These are phyloP conservation scores for Hypolimnas misippus DNA, from an alignment of 2,888 invertebrate species.

Conservation along the genomic window DNA sequence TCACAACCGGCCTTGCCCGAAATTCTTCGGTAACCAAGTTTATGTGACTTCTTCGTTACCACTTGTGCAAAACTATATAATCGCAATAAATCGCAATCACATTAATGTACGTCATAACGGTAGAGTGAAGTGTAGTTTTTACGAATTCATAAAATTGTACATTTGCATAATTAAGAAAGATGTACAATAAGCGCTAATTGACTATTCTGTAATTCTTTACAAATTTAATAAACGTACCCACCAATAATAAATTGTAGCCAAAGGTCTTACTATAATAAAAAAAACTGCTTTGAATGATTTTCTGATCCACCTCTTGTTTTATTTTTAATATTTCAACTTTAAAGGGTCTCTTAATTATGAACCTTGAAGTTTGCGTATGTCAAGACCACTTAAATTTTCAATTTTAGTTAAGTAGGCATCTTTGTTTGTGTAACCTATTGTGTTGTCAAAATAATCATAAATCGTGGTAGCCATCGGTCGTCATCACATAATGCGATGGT, in stretches of 20 bases:
- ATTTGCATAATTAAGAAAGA: not conserved
- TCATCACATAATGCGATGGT: slow-evolving; percentile 45
- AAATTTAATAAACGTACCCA: not conserved
- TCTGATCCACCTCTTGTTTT: no score
- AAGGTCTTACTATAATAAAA: no score
- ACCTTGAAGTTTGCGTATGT: slow-evolving; percentile 8
- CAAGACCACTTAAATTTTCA: slow-evolving; percentile 15
- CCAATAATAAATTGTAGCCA: no score
- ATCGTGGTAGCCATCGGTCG: slow-evolving; percentile 29
- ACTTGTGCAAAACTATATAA: slow-evolving; percentile 22
- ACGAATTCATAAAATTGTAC: not conserved
- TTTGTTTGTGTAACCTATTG: slow-evolving; percentile 35
- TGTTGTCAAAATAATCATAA: slow-evolving; percentile 39
- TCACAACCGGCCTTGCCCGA: slow-evolving; percentile 76
- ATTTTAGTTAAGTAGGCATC: slow-evolving; percentile 11
- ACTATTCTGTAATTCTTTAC: not conserved
- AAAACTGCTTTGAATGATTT: no score
- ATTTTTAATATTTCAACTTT: not conserved
- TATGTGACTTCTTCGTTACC: slow-evolving; percentile 43
- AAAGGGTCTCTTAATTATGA: not conserved
- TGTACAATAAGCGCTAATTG: not conserved
- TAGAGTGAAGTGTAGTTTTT: not conserved
- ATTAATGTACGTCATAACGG: not conserved
- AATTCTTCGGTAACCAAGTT: slow-evolving; percentile 59
- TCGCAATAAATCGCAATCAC: slow-evolving; percentile 16